Conservation (phyloP, 2,888 invertebrate genomes). For the Darwinula stevensoni region DNA sequence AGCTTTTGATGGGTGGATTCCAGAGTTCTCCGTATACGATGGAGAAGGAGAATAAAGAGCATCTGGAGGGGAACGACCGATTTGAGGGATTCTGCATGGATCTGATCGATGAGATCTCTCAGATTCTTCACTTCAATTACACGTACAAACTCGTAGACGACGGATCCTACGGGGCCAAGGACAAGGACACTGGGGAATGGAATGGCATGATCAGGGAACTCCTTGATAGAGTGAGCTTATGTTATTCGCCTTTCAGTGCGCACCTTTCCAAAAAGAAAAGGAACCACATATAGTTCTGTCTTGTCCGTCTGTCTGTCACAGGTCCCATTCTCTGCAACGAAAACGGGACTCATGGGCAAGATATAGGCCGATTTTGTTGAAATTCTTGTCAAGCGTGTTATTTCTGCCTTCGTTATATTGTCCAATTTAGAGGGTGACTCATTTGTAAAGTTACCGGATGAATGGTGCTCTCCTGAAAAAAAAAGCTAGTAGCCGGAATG, state of each 20-base stretch:
- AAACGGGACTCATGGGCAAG: no score
- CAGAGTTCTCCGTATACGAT: slow-evolving; percentile 21
- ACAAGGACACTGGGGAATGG: slow-evolving; percentile 10
- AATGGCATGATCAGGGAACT: slow-evolving; percentile 11
- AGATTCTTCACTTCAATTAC: slow-evolving; percentile 18
- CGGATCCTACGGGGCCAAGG: slow-evolving; percentile 10
- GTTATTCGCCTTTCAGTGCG: no score
- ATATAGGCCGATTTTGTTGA: no score
- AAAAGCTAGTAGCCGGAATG: no score
- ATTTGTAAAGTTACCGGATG: no score
- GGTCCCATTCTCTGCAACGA: no score
- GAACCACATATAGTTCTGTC: no score
- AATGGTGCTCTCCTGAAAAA: no score
- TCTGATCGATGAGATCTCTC: slow-evolving; percentile 18
- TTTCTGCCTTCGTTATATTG: neutral
- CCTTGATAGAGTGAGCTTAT: slow-evolving; percentile 10
- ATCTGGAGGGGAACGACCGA: slow-evolving; percentile 15
- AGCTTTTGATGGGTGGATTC: no score
- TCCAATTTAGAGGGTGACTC: no score
- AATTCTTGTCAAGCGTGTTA: slow-evolving; percentile 1
- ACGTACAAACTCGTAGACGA: slow-evolving; percentile 17
- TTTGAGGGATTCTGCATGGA: slow-evolving; percentile 20
- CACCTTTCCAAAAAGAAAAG: no score
- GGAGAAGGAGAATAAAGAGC: slow-evolving; percentile 13
- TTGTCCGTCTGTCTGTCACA: no score